Percentiles rank a stretch among this genome's conserved stretches.
These are phyloP conservation scores for Oncorhynchus masou DNA, from an alignment of 2,113 vertebrate genomes.

Conservation along the genomic window DNA sequence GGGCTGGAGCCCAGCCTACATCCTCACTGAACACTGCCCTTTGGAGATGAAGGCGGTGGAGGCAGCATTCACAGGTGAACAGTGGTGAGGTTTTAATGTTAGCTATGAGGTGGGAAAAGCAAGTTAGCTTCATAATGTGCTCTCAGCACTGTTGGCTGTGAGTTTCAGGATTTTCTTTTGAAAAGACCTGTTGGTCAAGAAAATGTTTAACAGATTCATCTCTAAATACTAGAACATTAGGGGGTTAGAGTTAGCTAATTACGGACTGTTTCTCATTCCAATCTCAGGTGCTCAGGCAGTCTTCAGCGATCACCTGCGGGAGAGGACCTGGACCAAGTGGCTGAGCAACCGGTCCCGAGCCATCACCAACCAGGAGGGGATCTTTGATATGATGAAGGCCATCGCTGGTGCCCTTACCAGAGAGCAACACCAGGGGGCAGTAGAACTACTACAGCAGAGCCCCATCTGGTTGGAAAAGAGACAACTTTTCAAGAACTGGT, in stretches of 20 bases:
- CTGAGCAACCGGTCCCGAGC: background rate
- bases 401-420: background rate
- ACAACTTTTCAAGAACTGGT: slow-evolving; percentile 10
- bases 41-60: slow-evolving; percentile 9
- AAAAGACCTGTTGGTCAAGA: too few species aligned
- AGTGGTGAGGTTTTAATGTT: too few species aligned
- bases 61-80: background rate
- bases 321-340: slow-evolving; percentile 11
- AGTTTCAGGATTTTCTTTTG: too few species aligned
- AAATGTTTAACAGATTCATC: too few species aligned
- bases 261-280: background rate
- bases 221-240: background rate
- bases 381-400: slow-evolving; percentile 1
- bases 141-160: too few species aligned
- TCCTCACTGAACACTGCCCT: background rate
- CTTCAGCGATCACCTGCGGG: slow-evolving; percentile 2
- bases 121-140: too few species aligned
- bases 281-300: background rate
- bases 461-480: background rate
- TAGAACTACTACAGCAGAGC: slow-evolving; percentile 3
- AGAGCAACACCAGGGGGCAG: background rate
- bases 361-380: background rate
- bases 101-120: too few species aligned
- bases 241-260: background rate
- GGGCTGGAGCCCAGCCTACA: background rate